A percentile compares a stretch with the other conserved stretches of the same genome.
phyloP scores from a whole-genome alignment of 2,888 invertebrate genomes.

The Pollenia angustigena region DNA sequence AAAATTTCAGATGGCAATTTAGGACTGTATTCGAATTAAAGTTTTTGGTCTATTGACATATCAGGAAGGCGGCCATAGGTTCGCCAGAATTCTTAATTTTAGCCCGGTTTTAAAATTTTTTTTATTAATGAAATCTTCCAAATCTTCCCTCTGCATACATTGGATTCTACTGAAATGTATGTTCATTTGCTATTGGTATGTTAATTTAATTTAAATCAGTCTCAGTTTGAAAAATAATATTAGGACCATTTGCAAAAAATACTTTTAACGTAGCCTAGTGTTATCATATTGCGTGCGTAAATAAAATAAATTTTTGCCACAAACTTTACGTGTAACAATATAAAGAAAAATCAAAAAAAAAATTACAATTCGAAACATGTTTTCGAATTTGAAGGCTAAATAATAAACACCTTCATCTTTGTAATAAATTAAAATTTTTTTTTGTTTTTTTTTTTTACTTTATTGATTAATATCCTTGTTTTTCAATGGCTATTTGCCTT shows the following conservation, averaged over 20 bases:
- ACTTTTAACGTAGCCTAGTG: not conserved
- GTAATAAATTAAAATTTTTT: slow-evolving; percentile 22
- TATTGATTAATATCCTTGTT: not conserved
- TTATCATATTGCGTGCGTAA: slow-evolving; percentile 64
- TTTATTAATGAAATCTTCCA: too few species aligned
- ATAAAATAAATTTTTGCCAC: slow-evolving; percentile 49
- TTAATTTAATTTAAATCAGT: too few species aligned
- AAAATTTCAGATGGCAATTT: too few species aligned
- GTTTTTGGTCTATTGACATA: too few species aligned
- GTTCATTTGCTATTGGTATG: too few species aligned
- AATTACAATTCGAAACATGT: slow-evolving; percentile 14
- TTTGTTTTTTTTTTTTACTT: not conserved
- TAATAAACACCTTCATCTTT: slow-evolving; percentile 23
- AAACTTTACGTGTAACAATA: slow-evolving; percentile 8
- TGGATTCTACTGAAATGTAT: too few species aligned
- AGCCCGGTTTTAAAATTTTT: too few species aligned
- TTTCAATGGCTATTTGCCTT: not conserved
- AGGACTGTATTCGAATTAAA: too few species aligned
- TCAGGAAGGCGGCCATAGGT: too few species aligned
- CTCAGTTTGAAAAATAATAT: too few species aligned
- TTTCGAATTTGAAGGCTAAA: slow-evolving; percentile 50
- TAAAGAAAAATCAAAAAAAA: not conserved
- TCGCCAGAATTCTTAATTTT: too few species aligned
- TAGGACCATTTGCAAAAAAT: not conserved
- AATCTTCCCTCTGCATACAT: too few species aligned